Evolutionary conservation across 2,113 vertebrate species (phyloP).

Genomic region (Pampusana beccarii): DNA sequence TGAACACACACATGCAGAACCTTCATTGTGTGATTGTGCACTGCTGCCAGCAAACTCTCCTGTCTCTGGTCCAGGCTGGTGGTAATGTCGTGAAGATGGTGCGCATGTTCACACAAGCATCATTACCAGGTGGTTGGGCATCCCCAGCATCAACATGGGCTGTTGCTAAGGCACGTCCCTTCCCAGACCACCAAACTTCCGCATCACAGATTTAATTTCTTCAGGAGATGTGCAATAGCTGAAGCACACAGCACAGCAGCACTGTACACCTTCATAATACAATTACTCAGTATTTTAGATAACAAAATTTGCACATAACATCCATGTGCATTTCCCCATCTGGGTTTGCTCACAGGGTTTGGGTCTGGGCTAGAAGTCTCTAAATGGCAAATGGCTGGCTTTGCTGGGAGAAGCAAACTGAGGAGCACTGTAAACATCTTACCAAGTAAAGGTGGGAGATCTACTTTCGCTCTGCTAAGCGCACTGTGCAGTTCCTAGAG

Average conservation of each 20-base stretch:
- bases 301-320: neutral
- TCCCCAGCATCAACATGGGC: neutral
- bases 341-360: neutral
- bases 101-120: neutral
- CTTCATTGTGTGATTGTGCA: neutral
- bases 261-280: neutral
- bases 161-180: neutral
- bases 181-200: neutral
- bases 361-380: neutral
- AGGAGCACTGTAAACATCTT: neutral
- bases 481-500: neutral
- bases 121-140: neutral
- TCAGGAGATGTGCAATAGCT: neutral
- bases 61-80: neutral
- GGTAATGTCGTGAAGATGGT: rapidly evolving
- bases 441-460: neutral
- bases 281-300: neutral
- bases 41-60: neutral
- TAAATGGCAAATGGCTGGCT: neutral
- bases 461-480: neutral
- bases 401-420: neutral
- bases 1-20: rapidly evolving
- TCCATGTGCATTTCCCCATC: neutral
- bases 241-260: neutral
- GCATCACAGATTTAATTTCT: neutral